Evolutionary conservation across 23 tunicate genomes (phyloP).

Genomic region (Botrylloides violaceus): DNA sequence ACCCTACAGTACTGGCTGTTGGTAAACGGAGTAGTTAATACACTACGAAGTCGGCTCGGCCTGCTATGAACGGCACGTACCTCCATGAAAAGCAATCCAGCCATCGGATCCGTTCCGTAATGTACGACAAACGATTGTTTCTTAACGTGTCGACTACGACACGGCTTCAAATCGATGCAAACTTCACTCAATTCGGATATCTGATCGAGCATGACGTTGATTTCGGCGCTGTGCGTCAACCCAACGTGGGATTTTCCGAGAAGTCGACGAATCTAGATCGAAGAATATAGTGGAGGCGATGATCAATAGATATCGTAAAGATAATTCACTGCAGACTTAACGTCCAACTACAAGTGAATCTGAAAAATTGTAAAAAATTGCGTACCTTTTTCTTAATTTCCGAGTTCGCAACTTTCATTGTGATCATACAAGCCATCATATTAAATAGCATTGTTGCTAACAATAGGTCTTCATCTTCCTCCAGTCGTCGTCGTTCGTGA

Average conservation of each 20-base stretch:
- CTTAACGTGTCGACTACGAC: conserved; percentile 95
- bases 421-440: conserved; percentile 85
- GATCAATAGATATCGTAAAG: no score
- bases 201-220: conserved; percentile 67
- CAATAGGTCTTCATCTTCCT: conserved; percentile 92
- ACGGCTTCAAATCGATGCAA: conserved; percentile 90
- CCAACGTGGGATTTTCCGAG: conserved; percentile 98
- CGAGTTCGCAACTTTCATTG: conserved; percentile 59
- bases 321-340: no score
- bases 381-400: conserved; percentile 81
- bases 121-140: conserved; percentile 98
- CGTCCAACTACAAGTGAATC: no score
- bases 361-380: no score
- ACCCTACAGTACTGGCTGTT: no score
- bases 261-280: conserved; percentile 68
- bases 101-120: conserved; percentile 88
- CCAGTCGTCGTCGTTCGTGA: conserved; percentile 68
- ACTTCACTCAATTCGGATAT: conserved; percentile 38
- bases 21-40: not conserved
- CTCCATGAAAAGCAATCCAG: conserved; percentile 94
- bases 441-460: conserved; percentile 92
- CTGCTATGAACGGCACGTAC: conserved; percentile 25
- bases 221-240: conserved; percentile 75
- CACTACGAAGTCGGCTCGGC: not conserved
- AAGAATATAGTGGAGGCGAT: not conserved